These are phyloP conservation scores for Platyscapa corneri DNA, from an alignment of 1,140 invertebrate genomes.

Conservation along the genomic window DNA sequence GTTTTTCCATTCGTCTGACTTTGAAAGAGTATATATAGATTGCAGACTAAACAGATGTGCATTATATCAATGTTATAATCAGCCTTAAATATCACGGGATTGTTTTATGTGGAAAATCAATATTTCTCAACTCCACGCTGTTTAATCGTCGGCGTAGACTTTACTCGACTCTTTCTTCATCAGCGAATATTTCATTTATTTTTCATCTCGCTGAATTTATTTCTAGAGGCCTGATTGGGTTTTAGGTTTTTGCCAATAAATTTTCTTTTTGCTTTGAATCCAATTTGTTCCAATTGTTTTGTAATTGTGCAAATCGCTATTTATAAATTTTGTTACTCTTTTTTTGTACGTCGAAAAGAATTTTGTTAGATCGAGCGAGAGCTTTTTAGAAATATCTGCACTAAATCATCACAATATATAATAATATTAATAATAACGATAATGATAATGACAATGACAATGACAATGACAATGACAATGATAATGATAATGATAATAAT, in stretches of 20 bases:
- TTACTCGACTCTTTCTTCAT: slow-evolving; percentile 45
- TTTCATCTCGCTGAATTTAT: slow-evolving; percentile 54
- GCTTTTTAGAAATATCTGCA: slow-evolving; percentile 72
- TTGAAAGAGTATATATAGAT: neutral
- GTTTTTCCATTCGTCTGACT: slow-evolving; percentile 13
- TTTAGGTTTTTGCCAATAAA: slow-evolving; percentile 54
- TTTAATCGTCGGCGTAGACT: too few relatives aligned
- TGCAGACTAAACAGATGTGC: neutral
- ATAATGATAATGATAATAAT: slow-evolving; percentile 42
- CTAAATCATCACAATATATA: slow-evolving; percentile 52
- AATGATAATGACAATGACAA: slow-evolving; percentile 32
- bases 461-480: slow-evolving; percentile 31
- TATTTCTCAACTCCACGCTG: too few relatives aligned
- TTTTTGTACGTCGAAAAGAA: slow-evolving; percentile 54
- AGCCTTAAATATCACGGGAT: neutral
- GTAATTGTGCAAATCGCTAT: neutral
- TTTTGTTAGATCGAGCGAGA: slow-evolving; percentile 57
- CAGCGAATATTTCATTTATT: slow-evolving; percentile 51
- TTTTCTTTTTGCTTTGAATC: slow-evolving; percentile 38
- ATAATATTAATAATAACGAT: slow-evolving; percentile 19
- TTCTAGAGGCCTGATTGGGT: slow-evolving; percentile 60
- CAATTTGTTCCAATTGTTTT: slow-evolving; percentile 37
- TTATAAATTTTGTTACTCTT: slow-evolving; percentile 4
- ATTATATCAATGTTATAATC: too few relatives aligned
- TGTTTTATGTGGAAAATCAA: neutral